Base-by-base conservation (phyloP, 2,797 vertebrate genomes). In the Selene dorsalis region DNA sequence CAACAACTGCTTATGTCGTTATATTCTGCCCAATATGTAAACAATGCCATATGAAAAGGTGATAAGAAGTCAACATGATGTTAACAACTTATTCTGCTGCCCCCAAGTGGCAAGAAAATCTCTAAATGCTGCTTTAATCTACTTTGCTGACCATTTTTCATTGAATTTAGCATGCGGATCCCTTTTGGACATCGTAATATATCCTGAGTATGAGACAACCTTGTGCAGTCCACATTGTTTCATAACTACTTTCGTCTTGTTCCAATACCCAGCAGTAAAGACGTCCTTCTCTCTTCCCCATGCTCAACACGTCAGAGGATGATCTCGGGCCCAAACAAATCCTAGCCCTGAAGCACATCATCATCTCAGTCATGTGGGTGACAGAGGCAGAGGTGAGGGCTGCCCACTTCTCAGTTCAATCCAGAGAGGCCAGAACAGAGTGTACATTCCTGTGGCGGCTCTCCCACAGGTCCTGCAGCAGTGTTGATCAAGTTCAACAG, bases 301-400 rank as follows among this genome's bases (percentile, higher is more conserved):
- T n/a, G 20, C 47, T 61, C 35, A 75, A 24, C 53, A 61, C 47
- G 56, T 41, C 41, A 75, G 16, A 60, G 20, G 26, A 67, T 58
- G 60, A 73, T 76, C 64, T 24, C 41, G n/a, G 52, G 20, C 43
- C 57, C 30, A 68, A 60, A 79, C 55, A 18, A 41, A 43, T 69
- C 47, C 65, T 47, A 39, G 53, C 67, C 70, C 69, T 32, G 58
- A 61, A 77, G 79, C 39, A 0, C 62, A 50, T 71, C 73, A 68
- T 76, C 48, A 35, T 64, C 69, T 55, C 26, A 79, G 79, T 77
- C 79, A 80, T 57, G 77, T 55, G 77, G 69, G n/a, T 1, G 17
- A 67, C 59, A 43, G 43, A 55, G 16, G 30, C 59, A 50, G 79
- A 83, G 71, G 64, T 61, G 58, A 73, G 43, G 48, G 14, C 48